These are phyloP conservation scores for Cotesia vestalis DNA, from an alignment of 1,140 invertebrate genomes.

Conservation along the genomic window DNA sequence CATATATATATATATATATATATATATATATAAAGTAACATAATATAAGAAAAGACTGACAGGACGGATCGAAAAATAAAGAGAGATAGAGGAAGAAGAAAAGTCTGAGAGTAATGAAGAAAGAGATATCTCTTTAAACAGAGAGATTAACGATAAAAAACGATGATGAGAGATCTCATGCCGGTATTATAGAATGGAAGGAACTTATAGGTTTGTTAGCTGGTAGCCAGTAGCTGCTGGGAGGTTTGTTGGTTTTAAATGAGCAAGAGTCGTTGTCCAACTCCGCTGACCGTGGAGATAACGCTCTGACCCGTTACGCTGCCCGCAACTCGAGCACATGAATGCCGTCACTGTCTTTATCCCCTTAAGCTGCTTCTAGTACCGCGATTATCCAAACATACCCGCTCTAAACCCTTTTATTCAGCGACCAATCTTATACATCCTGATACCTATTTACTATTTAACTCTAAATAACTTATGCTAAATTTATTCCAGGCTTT, in stretches of 20 bases:
- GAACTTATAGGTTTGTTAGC: constrained; percentile 18
- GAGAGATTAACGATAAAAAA: constrained; percentile 9
- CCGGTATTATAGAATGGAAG: constrained; percentile 8
- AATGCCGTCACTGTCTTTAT: constrained; percentile 43
- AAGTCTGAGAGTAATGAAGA: background rate
- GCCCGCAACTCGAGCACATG: constrained; percentile 33
- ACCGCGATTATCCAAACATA: constrained; percentile 8
- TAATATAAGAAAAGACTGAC: too few species aligned
- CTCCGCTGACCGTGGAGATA: constrained; percentile 46
- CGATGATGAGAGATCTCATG: constrained; percentile 18
- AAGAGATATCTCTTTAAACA: background rate
- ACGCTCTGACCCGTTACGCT: constrained; percentile 40
- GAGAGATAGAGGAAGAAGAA: background rate
- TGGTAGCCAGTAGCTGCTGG: background rate
- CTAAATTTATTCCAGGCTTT: constrained; percentile 38
- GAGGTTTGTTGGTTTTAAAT: constrained; percentile 30
- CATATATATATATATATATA: too few species aligned
- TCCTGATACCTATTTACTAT: background rate
- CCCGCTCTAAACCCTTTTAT: background rate
- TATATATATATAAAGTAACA: background rate
- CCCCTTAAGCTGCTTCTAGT: constrained; percentile 14
- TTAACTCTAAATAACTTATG: background rate
- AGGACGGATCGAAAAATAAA: background rate
- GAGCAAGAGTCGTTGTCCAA: constrained; percentile 42
- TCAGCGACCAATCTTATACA: background rate